Conservation (phyloP, 2,888 invertebrate genomes). For the Gastracanthus pulcherrimus region DNA sequence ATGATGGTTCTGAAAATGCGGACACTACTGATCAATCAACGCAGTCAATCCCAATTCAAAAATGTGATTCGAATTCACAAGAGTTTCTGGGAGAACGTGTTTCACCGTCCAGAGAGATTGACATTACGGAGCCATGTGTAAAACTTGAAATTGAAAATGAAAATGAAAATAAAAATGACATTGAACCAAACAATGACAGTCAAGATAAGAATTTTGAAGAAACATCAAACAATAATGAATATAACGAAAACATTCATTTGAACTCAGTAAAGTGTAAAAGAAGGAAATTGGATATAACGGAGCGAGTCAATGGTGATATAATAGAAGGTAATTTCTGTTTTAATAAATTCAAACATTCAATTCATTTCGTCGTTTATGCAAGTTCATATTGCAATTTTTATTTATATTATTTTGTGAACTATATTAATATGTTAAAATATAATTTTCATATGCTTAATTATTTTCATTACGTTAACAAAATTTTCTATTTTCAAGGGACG, state of each 20-base stretch:
- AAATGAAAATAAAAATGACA: too few relatives aligned
- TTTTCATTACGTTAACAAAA: too few relatives aligned
- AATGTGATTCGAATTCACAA: too few relatives aligned
- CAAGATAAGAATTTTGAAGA: not conserved
- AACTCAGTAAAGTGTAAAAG: not conserved
- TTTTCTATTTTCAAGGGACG: too few relatives aligned
- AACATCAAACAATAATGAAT: not conserved
- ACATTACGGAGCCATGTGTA: not conserved
- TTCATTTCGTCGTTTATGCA: too few relatives aligned
- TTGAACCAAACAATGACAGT: too few relatives aligned
- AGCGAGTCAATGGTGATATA: not conserved
- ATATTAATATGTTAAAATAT: too few relatives aligned
- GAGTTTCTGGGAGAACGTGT: not conserved
- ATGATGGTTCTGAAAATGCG: not conserved
- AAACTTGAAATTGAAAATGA: slow-evolving; percentile 20
- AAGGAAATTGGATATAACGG: not conserved
- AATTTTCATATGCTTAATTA: too few relatives aligned
- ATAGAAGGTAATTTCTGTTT: not conserved
- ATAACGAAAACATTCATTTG: not conserved
- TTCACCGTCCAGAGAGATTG: not conserved
- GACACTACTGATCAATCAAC: not conserved
- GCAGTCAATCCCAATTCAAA: too few relatives aligned
- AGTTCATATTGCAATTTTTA: too few relatives aligned
- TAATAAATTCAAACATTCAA: not conserved
- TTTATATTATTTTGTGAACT: too few relatives aligned